Base-by-base conservation (phyloP, 2,797 vertebrate species). In the Myotis myotis region DNA sequence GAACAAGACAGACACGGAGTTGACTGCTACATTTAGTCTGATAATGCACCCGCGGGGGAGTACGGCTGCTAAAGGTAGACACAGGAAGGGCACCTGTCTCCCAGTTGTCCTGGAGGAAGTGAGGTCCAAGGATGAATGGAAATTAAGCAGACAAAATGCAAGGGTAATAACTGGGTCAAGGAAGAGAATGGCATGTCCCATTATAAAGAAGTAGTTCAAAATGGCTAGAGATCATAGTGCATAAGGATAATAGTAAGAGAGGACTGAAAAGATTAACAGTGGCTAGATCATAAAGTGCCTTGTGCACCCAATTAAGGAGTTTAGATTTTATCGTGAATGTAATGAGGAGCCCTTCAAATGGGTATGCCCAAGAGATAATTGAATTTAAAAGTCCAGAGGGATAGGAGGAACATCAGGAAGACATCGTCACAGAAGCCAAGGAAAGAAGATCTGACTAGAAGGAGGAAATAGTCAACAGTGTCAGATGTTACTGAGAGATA, bases 301-400 rank as follows among this genome's bases (percentile, higher is more conserved):
- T 72, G 28, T 82, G 51, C 5, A 8, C 38, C 49, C 82, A 28
- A 6, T 62, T 76, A 76, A 68, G n/a, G 30, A 85, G 72, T 87
- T 85, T 19, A 25, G 68, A 74, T 89, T 86, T 66, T 90, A 82
- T 85, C 68, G 9, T 38, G 68, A 76, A 44, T 70, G n/a, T 47
- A 82, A 68, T n/a, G 51, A 94, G 76, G 66, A 95, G 15, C 36
- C 2, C 22, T 89, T 71, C 84, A 76, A 44, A 84, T 78, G 80
- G 2, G 28, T 70, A 47, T 44, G 62, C 41, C 72, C 78, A 80
- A 33, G 20, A 71, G 7, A 15, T 87, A 11, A 75, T n/a, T 86
- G 70, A 57, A 83, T 83, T 75, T 71, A 30, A 36, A 93, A 86
- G 38, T 83, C 79, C 38, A 71, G 11, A 66, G 33, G 20, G 57